Base-by-base conservation (phyloP, 1,140 invertebrate genomes). In the Scaptomyza hsui region DNA sequence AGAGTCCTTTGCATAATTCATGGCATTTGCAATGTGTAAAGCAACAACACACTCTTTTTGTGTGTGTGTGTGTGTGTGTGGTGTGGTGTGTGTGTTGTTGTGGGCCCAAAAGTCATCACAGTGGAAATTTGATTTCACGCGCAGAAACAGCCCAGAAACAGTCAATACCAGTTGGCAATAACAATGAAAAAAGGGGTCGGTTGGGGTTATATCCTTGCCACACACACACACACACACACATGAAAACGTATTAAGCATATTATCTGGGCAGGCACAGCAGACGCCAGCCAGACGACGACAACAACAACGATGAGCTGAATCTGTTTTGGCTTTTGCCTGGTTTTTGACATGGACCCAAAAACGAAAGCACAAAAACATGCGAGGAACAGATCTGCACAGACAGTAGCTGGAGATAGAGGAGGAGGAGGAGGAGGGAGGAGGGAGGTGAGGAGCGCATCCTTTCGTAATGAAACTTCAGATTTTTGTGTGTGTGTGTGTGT, bases 211-310 rank as follows among this genome's bases (percentile, higher is more conserved):
- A 13, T 12, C 18, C 26, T 29, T 9, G 26, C 26, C 26, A 29
- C 19, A 57, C n/a, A n/a, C n/a, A n/a, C n/a, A 44, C 12, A 45
- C 75, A 55, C 45, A 55, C 82, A 68, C 82, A 68, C 82, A 88
- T 88, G 88, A 86, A 86, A 86, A 88, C 78, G 78, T 88, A 89
- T 88, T 88, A 89, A 83, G 82, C 82, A 78, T 83, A 88, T 88
- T 89, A 88, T 88, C 82, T 82, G 72, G 78, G 72, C 81, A 77
- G 72, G 61, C 76, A 56, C 29, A 47, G 71, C 72, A 83, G 80
- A 79, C 80, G 72, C 52, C 81, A 77, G 64, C 59, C 77, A 85
- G 81, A 77, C 80, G 63, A 55, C 37, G 32, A 55, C 60, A 12
- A 47, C 49, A 21, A 45, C 16, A 26, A 18, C 53, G 72, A 76